Evolutionary conservation across 37 sponge, comb jelly and placozoan species (phyloP), one percentile per base, ranked within the genome.

Genomic region (Ianthella basta): DNA sequence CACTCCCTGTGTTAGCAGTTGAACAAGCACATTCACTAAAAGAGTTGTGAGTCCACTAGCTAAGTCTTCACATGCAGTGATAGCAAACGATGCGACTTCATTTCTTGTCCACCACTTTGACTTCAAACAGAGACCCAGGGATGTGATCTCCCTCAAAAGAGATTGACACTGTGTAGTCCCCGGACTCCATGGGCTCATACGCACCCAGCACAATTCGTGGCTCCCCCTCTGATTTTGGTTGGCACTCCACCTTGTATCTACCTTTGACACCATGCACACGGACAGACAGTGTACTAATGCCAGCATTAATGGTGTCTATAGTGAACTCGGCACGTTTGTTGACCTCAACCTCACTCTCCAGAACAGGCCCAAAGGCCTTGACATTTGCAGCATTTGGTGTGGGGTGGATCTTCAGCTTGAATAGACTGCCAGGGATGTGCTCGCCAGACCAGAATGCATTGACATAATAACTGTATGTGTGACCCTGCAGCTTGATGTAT

Each of bases 191-290:
- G 0, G 96, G 96, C 33, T 85, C 50, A 55, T 95, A 95, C 0
- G 34, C 40, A 29, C 80, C 93, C n/a, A 25, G 82, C 65, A 95
- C 81, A 29, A 85, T 72, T 15, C 96, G 96, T 33, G 89, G 86
- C 63, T 92, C 86, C 27, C 40, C 65, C 40, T 80, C 81, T 19
- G 66, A 84, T 13, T 50, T 77, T 6, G 93, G 91, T 0, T 72
- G 38, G 15, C 87, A 85, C 16, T 90, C 83, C 21, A 95, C 80
- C 50, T 88, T 89, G 60, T 92, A 95, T 0, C 83, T 82, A 35
- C 86, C 91, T 66, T 92, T 92, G 24, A 95, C 85, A 20, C 96
- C 96, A 56, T 92, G 91, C 18, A 92, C 88, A 0, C 87, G 80
- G 5, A 95, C 86, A 27, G 82, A 64, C 37, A 95, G 80, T 8